Evolutionary conservation across 2,888 invertebrate species (phyloP).

Genomic region (Pristionchus maxplancki): DNA sequence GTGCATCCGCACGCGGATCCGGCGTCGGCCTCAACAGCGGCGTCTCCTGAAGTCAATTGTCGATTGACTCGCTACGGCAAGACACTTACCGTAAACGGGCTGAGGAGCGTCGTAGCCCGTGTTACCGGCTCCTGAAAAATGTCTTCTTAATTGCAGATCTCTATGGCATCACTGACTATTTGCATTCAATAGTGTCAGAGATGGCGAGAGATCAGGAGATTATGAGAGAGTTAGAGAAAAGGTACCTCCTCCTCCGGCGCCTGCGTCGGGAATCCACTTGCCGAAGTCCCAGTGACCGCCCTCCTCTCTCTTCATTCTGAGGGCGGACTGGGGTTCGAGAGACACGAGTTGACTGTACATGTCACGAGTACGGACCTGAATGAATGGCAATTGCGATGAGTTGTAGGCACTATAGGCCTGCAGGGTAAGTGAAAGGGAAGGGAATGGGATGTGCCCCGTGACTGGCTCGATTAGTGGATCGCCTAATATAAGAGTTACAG

Average conservation of each 20-base stretch:
- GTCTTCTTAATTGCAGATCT: no score
- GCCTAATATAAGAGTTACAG: no score
- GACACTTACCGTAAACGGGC: not conserved
- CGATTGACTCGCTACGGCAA: not conserved
- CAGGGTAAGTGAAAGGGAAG: no score
- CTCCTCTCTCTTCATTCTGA: slow-evolving; percentile 55
- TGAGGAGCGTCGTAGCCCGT: not conserved
- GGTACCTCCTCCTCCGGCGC: slow-evolving; percentile 65
- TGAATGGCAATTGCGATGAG: no score
- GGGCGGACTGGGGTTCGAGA: slow-evolving; percentile 47
- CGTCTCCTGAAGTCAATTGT: not conserved
- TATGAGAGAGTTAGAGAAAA: no score
- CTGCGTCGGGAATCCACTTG: slow-evolving; percentile 68
- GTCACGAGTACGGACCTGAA: slow-evolving; percentile 62
- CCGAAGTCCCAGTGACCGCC: slow-evolving; percentile 67
- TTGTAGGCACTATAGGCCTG: no score
- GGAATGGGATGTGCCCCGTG: no score
- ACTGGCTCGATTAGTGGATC: no score
- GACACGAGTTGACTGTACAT: slow-evolving; percentile 66
- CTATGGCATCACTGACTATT: no score
- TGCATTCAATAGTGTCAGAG: no score
- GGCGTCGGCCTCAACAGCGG: not conserved
- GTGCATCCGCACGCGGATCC: slow-evolving; percentile 35
- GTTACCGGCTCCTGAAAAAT: slow-evolving; percentile 8
- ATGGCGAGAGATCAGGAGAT: no score